Conservation (phyloP, 2,888 invertebrate genomes). For the Steromphala cineraria region DNA sequence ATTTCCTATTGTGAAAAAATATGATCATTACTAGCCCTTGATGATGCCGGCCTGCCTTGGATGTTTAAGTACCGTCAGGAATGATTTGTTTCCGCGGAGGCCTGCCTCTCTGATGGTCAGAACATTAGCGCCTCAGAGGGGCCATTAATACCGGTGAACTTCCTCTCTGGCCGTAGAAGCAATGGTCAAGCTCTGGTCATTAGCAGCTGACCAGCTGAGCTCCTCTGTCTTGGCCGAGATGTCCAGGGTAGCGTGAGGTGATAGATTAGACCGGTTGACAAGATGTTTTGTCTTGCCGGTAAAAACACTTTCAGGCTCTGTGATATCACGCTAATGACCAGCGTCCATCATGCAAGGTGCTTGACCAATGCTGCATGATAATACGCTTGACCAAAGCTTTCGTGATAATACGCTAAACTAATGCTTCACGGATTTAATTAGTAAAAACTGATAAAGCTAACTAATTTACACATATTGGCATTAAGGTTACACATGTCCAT, state of each 20-base stretch:
- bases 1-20: background rate
- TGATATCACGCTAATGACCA: background rate
- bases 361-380: too few relatives aligned
- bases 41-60: background rate
- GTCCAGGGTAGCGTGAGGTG: background rate
- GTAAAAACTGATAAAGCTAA: too few relatives aligned
- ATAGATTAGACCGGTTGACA: conserved; percentile 7
- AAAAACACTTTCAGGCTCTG: background rate
- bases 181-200: conserved; percentile 9
- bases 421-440: too few relatives aligned
- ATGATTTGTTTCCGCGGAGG: background rate
- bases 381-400: too few relatives aligned
- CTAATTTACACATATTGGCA: too few relatives aligned
- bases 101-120: background rate
- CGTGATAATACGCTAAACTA: too few relatives aligned
- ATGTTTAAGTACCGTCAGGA: background rate
- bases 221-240: background rate
- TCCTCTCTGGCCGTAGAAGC: background rate
- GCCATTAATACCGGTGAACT: background rate
- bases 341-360: background rate
- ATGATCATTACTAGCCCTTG: background rate
- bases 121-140: background rate
- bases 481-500: too few relatives aligned
- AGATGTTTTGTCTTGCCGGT: conserved; percentile 11
- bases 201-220: conserved; percentile 4